Conservation (phyloP, 2,888 invertebrate species). For the Synergus laeviventris region DNA sequence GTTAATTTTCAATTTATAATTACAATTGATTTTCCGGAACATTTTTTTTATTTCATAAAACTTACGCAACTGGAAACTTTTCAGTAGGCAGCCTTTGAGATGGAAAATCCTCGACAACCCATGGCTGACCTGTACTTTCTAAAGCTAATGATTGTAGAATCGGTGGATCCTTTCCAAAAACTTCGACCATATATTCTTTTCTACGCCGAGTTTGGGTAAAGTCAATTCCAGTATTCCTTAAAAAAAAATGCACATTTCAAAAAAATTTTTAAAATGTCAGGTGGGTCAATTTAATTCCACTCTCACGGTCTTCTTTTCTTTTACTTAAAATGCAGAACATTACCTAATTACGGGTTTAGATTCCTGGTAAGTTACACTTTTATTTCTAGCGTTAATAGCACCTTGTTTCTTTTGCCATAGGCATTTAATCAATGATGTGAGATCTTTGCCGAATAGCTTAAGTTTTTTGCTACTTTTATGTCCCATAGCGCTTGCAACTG, state of each 20-base stretch:
- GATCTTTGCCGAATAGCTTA: conserved; percentile 63
- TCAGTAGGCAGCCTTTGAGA: conserved; percentile 52
- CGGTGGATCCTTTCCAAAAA: conserved; percentile 64
- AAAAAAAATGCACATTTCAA: conserved; percentile 30
- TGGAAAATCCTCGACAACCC: conserved; percentile 52
- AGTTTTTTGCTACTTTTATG: conserved; percentile 56
- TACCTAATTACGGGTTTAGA: conserved; percentile 56
- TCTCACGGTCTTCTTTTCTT: too few species aligned
- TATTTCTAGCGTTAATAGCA: conserved; percentile 42
- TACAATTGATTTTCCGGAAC: background rate
- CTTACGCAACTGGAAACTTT: conserved; percentile 58
- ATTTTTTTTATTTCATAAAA: conserved; percentile 27
- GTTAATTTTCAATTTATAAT: background rate
- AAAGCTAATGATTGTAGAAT: conserved; percentile 61
- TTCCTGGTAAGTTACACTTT: conserved; percentile 47
- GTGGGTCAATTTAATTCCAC: too few species aligned
- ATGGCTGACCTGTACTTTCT: conserved; percentile 52
- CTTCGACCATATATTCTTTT: conserved; percentile 59
- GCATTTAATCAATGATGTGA: conserved; percentile 64
- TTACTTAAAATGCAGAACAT: conserved; percentile 30
- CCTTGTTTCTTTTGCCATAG: conserved; percentile 57
- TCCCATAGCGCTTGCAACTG: conserved; percentile 56
- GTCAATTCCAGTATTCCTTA: conserved; percentile 65
- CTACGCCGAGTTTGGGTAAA: conserved; percentile 65
- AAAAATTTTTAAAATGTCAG: too few species aligned